Evolutionary conservation across 1,140 invertebrate species (phyloP).

Genomic region (Cotesia typhae): DNA sequence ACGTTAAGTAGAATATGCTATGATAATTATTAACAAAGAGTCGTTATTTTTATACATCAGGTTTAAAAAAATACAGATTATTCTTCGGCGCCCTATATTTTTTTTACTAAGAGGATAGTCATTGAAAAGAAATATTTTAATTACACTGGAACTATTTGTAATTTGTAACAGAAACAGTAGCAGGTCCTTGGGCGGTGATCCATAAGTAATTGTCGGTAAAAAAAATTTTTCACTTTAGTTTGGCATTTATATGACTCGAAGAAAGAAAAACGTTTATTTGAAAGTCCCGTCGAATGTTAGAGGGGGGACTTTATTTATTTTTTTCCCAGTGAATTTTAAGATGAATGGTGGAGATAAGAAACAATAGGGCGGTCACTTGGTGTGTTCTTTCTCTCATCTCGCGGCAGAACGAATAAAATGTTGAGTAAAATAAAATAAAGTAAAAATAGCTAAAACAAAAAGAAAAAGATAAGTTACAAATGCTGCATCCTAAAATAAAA

Average conservation of each 20-base stretch:
- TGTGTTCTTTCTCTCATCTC: conserved; percentile 14
- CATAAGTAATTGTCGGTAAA: background rate
- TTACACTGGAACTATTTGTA: no score
- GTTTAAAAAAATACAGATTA: background rate
- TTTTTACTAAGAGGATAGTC: no score
- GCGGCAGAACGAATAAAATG: conserved; percentile 1
- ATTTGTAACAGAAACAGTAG: background rate
- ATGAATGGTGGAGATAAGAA: conserved; percentile 54
- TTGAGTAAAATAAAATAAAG: background rate
- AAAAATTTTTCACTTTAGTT: conserved; percentile 27
- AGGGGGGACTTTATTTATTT: conserved; percentile 21
- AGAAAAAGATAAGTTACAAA: no score
- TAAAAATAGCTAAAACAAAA: background rate
- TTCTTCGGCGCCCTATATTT: background rate
- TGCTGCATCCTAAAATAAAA: no score
- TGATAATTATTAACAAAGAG: background rate
- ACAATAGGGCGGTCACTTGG: conserved; percentile 43
- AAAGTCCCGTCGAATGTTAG: conserved; percentile 1
- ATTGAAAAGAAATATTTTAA: no score
- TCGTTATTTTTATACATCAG: background rate
- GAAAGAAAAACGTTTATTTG: conserved; percentile 24
- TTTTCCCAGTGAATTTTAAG: conserved; percentile 32
- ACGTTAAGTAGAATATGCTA: background rate
- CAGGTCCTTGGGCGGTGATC: background rate
- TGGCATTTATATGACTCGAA: conserved; percentile 28